Percentiles rank a stretch among this genome's conserved stretches.
These are phyloP conservation scores for Penaeus chinensis DNA, from an alignment of 1,140 invertebrate species.

Conservation along the genomic window DNA sequence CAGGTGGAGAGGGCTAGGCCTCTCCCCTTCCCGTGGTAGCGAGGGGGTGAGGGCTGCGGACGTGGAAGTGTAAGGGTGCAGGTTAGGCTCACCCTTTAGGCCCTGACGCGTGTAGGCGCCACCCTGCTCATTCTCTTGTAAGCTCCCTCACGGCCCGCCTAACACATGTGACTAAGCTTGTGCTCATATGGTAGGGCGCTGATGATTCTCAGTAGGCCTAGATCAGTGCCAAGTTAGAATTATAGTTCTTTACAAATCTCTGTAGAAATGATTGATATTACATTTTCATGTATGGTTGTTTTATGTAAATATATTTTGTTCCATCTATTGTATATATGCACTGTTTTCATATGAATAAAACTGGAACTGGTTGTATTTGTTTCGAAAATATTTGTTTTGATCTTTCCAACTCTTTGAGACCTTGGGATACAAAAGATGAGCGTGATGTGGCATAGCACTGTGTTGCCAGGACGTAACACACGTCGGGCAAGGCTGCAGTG, in stretches of 20 bases:
- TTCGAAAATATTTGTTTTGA: not conserved
- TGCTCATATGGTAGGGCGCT: constrained; percentile 48
- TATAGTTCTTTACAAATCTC: constrained; percentile 24
- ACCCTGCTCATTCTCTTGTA: constrained; percentile 18
- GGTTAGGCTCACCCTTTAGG: too few species aligned
- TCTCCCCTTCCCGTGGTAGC: too few species aligned
- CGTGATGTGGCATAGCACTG: not conserved
- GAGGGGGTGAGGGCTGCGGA: too few species aligned
- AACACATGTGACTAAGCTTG: constrained; percentile 49
- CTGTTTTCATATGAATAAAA: constrained; percentile 52
- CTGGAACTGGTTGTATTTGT: constrained; percentile 20
- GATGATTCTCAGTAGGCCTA: constrained; percentile 42
- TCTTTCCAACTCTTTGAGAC: too few species aligned
- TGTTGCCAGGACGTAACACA: too few species aligned
- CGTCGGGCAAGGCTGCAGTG: not conserved
- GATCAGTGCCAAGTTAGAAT: constrained; percentile 54
- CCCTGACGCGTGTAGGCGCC: too few species aligned
- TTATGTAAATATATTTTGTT: constrained; percentile 56
- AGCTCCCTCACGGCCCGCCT: constrained; percentile 29
- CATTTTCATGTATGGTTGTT: constrained; percentile 44
- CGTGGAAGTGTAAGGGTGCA: too few species aligned
- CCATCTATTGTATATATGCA: constrained; percentile 46
- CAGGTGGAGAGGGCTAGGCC: too few species aligned
- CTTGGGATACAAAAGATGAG: too few species aligned
- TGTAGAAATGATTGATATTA: not conserved